Base-by-base conservation (phyloP, 2,797 vertebrate genomes). In the Sitta carolinensis region DNA sequence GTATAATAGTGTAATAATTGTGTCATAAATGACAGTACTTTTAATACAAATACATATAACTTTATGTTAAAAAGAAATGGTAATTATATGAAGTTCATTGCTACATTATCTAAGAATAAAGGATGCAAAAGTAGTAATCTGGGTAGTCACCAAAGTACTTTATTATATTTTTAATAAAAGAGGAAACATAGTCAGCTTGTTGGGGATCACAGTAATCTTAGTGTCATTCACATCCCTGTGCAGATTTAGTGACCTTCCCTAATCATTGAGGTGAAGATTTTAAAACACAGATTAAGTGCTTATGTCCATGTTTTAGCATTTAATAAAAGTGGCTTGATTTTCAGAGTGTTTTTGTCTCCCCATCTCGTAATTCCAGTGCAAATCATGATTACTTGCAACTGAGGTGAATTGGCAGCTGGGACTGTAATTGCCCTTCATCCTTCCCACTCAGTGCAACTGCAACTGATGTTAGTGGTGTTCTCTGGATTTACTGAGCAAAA, bases 361-460 rank as follows among this genome's bases (percentile, higher is more conserved):
- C 38, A 63, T 48, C 43, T 79, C 32, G 34, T 81, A 89, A 85
- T 92, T 94, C 69, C 54, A 87, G 68, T 52, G 61, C 50, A 93
- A 87, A 87, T 94, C 75, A 72, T 78, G 57, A 84, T 90, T 90
- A 64, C 68, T 91, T 89, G 62, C 27, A 87, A 90, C 68, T 0
- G 7, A 94, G 58, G 72, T 93, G 84, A 92, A 84, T 81, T 95
- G 84, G 79, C 94, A 94, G 57, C 75, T 87, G 78, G 50, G 21
- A 34, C 72, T 85, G 30, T 89, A 94, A 94, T 93, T 90, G 73
- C 42, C 29, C 67, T 89, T 93, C 72, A 80, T 93, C 62, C 55
- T 93, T 86, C 61, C 77, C 67, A 66, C 63, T 89, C 88, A 67
- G 38, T 81, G 40, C 58, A 59, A 67, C 38, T 88, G 59, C 79